Evolutionary conservation across 1,140 invertebrate genomes (phyloP).

Genomic region (Lepidurus arcticus): DNA sequence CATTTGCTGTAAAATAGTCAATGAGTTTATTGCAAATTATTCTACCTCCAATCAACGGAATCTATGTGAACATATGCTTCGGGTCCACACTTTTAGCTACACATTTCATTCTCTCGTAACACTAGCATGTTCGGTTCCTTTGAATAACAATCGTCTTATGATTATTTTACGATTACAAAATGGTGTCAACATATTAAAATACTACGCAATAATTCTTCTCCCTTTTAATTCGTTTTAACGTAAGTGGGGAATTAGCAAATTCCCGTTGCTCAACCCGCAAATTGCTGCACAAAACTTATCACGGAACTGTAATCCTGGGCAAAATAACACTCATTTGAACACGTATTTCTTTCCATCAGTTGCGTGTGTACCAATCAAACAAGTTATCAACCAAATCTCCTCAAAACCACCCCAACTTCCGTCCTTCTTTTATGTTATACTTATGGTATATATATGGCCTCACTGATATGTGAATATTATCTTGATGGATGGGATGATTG

Average conservation of each 20-base stretch:
- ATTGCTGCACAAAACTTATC: neutral
- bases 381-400: neutral
- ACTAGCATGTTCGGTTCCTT: neutral
- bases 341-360: neutral
- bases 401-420: neutral
- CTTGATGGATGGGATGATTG: neutral
- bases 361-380: neutral
- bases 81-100: neutral
- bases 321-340: neutral
- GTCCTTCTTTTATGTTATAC: neutral
- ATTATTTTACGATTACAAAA: neutral
- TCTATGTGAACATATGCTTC: neutral
- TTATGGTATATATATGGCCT: neutral
- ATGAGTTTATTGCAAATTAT: constrained; percentile 3
- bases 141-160: neutral
- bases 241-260: neutral
- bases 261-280: neutral
- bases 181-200: neutral
- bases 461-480: constrained; percentile 1
- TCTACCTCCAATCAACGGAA: constrained; percentile 8
- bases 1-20: neutral
- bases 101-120: neutral
- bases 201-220: neutral
- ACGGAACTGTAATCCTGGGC: neutral
- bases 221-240: neutral